Conservation (phyloP, 2,888 invertebrate genomes). For the Polydrusus pterygomalis region DNA sequence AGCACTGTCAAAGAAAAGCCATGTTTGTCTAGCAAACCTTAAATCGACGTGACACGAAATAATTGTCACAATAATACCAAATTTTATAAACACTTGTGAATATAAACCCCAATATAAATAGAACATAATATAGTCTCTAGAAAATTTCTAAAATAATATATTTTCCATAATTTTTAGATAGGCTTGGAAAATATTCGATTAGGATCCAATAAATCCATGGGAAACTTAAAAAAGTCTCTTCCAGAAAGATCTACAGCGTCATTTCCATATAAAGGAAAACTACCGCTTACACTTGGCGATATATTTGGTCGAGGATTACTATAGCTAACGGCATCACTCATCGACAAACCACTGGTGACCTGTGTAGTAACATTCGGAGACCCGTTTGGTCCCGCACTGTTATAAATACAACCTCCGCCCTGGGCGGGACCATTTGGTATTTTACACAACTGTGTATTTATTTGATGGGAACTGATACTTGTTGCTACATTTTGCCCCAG, state of each 20-base stretch:
- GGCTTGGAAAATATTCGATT: constrained; percentile 28
- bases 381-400: constrained; percentile 8
- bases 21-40: no score
- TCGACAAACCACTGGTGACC: background rate
- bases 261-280: constrained; percentile 4
- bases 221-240: constrained; percentile 13
- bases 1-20: no score
- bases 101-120: no score
- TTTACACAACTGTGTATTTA: background rate
- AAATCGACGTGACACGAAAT: no score
- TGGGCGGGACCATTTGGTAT: background rate
- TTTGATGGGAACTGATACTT: no score
- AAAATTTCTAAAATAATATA: no score
- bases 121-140: no score
- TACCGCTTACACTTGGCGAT: background rate
- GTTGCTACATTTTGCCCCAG: no score
- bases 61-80: no score
- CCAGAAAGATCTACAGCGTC: background rate
- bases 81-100: no score
- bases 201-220: constrained; percentile 36
- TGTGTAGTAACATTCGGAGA: background rate
- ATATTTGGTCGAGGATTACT: constrained; percentile 2
- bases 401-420: background rate
- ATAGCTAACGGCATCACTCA: background rate
- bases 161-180: background rate